Percentiles rank a stretch among this genome's conserved stretches.
phyloP scores from a whole-genome alignment of 1,140 invertebrate species.

The Babylonia areolata region DNA sequence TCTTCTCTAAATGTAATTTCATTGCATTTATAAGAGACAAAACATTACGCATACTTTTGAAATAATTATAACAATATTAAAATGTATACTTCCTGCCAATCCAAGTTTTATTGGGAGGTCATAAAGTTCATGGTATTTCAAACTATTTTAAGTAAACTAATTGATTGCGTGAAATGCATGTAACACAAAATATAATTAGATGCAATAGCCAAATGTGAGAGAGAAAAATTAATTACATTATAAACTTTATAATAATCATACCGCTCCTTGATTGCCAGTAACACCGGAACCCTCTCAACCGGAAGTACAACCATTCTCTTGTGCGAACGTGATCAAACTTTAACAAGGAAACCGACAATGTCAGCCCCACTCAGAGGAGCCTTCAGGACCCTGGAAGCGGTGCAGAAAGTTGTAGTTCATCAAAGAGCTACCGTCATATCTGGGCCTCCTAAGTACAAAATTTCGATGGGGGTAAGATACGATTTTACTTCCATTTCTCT shows the following conservation, averaged over 20 bases:
- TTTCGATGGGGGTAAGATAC: slow-evolving; percentile 44
- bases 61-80: no score
- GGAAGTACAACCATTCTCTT: neutral
- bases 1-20: no score
- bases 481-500: neutral
- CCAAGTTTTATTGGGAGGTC: neutral
- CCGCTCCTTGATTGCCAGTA: neutral
- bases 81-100: neutral
- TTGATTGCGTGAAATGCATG: no score
- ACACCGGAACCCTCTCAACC: neutral
- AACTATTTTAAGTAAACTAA: neutral
- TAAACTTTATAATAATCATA: neutral
- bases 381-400: slow-evolving; percentile 26
- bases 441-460: slow-evolving; percentile 46
- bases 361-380: slow-evolving; percentile 39
- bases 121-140: neutral
- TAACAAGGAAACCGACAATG: slow-evolving; percentile 27
- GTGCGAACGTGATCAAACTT: slow-evolving; percentile 22
- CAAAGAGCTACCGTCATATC: slow-evolving; percentile 45
- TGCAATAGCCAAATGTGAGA: neutral
- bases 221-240: neutral
- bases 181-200: no score
- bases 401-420: slow-evolving; percentile 27
- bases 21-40: no score
- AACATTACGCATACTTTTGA: no score